These are phyloP conservation scores for Cecidostiba fungosa DNA, from an alignment of 2,888 invertebrate species.

Conservation along the genomic window DNA sequence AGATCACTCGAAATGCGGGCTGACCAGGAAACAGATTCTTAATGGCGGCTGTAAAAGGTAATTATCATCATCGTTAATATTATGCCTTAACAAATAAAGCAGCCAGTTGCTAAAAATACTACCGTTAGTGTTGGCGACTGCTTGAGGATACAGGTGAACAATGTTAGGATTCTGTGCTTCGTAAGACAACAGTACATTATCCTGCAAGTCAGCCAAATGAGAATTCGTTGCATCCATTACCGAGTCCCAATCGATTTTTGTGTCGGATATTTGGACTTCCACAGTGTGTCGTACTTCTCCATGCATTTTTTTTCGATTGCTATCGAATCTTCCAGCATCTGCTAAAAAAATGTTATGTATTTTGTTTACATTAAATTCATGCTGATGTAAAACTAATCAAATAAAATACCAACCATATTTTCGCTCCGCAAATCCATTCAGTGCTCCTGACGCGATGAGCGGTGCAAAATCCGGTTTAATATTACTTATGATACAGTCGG, in stretches of 20 bases:
- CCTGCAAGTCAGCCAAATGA: constrained; percentile 83
- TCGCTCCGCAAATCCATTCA: constrained; percentile 74
- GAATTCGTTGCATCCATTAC: constrained; percentile 82
- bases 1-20: constrained; percentile 80
- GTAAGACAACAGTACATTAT: constrained; percentile 84
- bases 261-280: constrained; percentile 75
- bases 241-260: constrained; percentile 84
- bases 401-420: constrained; percentile 76
- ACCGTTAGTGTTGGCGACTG: constrained; percentile 78
- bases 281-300: constrained; percentile 74
- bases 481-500: constrained; percentile 78
- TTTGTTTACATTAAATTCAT: background rate
- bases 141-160: constrained; percentile 81
- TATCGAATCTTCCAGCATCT: constrained; percentile 76
- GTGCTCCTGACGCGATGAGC: constrained; percentile 76
- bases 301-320: constrained; percentile 74
- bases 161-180: constrained; percentile 84
- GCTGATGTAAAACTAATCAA: background rate
- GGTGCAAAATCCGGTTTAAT: constrained; percentile 77
- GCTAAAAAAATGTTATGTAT: constrained; percentile 11
- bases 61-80: background rate
- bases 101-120: constrained; percentile 41
- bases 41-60: background rate
- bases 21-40: constrained; percentile 77
- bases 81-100: background rate